Evolutionary conservation across 2,888 invertebrate species (phyloP), one percentile per base, ranked within the genome.

Genomic region (Eulithis testata): DNA sequence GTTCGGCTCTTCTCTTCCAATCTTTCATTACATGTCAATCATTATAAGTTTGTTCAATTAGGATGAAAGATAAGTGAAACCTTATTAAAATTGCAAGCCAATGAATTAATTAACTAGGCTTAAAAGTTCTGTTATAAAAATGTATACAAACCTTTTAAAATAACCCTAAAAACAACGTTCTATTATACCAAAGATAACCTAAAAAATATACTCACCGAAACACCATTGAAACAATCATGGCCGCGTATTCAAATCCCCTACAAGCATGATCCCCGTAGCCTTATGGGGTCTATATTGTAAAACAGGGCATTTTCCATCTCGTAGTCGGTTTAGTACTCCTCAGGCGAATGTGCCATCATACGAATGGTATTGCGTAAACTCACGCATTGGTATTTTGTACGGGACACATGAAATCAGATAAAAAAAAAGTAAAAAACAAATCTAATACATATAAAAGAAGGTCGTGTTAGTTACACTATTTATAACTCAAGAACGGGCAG

Each of bases 321-420:
- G 54, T 14, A 21, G 55, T 50, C 72, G 77, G 82, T 87, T 88
- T 88, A 89, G 83, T 84, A 79, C 86, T 86, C 90, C 87, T 86
- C 75, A 64, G 89, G 81, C 78, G 83, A 73, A 73, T 74, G 77
- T 80, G 64, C 57, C 72, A 70, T 75, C 75, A 81, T 77, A 52
- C 40, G n/a, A 36, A 11, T 12, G 55, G 27, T 11, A 21, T 21
- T 21, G 54, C 54, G 55, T 31, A 67, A 72, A 81, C 68, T 77
- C 65, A 84, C 79, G 79, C 63, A 59, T 0, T 3, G 0, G 0
- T 40, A 63, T 31, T 31, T 70, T 78, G 68, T 6, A 55, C 31
- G 49, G 49, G 7, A 61, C 27, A 37, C n/a, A 7, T 37, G 37
- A 37, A 37, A 7, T 37, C 8, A 21, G 21, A 21, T 21, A 21